phyloP scores from a whole-genome alignment of 1,140 invertebrate genomes.

The Phthorimaea operculella region DNA sequence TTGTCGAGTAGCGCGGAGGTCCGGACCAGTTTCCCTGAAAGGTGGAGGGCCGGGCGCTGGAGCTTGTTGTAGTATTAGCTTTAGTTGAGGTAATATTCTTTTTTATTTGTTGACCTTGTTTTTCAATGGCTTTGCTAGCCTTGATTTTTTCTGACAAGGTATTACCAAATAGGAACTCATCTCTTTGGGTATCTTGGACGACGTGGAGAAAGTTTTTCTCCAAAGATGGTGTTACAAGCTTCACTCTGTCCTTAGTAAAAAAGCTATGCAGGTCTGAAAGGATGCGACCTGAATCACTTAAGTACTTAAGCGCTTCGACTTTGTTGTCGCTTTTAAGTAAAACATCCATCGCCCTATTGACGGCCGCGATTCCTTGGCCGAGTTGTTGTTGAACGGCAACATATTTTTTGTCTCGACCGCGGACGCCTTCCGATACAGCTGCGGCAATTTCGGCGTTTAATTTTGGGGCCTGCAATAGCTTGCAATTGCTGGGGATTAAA shows the following conservation, averaged over 20 bases:
- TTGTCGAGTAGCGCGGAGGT: constrained; percentile 9
- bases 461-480: constrained; percentile 6
- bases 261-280: constrained; percentile 6
- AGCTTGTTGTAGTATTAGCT: neutral
- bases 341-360: constrained; percentile 7
- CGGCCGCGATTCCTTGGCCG: constrained; percentile 6
- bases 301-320: constrained; percentile 1
- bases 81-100: neutral
- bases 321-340: constrained; percentile 2
- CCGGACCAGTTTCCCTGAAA: constrained; percentile 10
- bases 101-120: constrained; percentile 7
- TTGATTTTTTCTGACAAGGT: constrained; percentile 5
- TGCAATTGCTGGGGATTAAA: constrained; percentile 6
- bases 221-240: constrained; percentile 4
- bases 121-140: constrained; percentile 4
- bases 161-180: constrained; percentile 2
- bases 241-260: constrained; percentile 3
- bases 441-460: constrained; percentile 5
- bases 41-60: neutral
- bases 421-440: constrained; percentile 3
- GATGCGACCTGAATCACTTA: constrained; percentile 6
- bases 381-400: constrained; percentile 7
- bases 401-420: constrained; percentile 8
- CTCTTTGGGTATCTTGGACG: constrained; percentile 3
- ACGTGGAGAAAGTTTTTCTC: constrained; percentile 6